Percentiles rank a stretch among this genome's conserved stretches.
Evolutionary conservation across 2,113 vertebrate species (phyloP).

Genomic region (Atractosteus spatula): DNA sequence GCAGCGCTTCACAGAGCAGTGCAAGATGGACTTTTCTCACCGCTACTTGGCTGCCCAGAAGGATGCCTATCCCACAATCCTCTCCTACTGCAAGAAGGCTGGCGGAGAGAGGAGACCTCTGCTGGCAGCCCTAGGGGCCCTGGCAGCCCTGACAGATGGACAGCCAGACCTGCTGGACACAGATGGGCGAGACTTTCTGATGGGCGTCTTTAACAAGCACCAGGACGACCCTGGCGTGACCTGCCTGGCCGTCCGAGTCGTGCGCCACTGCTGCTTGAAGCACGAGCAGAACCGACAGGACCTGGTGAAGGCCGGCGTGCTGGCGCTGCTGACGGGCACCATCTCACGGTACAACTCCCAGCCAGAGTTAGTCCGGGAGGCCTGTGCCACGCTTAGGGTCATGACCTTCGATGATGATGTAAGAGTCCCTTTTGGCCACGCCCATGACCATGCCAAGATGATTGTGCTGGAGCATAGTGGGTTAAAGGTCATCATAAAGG

Average conservation of each 20-base stretch:
- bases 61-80: constrained; percentile 78
- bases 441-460: constrained; percentile 88
- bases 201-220: constrained; percentile 49
- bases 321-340: constrained; percentile 66
- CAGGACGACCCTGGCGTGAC: constrained; percentile 38
- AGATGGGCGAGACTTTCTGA: constrained; percentile 69
- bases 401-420: constrained; percentile 94
- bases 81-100: constrained; percentile 67
- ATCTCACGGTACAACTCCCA: constrained; percentile 52
- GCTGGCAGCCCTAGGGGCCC: constrained; percentile 58
- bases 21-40: constrained; percentile 70
- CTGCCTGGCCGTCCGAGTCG: constrained; percentile 50
- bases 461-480: constrained; percentile 85
- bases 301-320: constrained; percentile 71
- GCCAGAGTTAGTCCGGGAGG: constrained; percentile 67
- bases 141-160: constrained; percentile 74
- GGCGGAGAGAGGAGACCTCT: constrained; percentile 42
- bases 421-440: constrained; percentile 82
- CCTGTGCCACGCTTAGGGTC: constrained; percentile 70
- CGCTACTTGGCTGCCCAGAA: constrained; percentile 82
- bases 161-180: constrained; percentile 86
- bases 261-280: constrained; percentile 80
- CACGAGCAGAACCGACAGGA: constrained; percentile 89
- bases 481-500: constrained; percentile 80
- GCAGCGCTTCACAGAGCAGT: constrained; percentile 68